Evolutionary conservation across 2,113 vertebrate species (phyloP), one percentile per base, ranked within the genome.

Genomic region (Melospiza georgiana): DNA sequence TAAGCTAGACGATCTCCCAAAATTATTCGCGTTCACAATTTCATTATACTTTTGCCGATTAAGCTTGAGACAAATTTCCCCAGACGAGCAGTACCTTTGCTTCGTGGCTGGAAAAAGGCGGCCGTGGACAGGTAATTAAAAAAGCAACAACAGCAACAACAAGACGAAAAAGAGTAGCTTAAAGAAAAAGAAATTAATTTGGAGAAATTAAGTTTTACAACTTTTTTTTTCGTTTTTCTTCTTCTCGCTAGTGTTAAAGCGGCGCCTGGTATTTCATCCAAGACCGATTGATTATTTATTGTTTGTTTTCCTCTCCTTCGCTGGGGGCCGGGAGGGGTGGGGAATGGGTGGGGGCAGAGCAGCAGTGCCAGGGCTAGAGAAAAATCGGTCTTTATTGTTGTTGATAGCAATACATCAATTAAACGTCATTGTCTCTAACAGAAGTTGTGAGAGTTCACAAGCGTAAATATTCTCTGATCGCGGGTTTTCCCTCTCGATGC

Each of bases 341-440:
- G 91, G 85, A 97, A 79, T 86, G 83, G 88, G 89, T 90, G 94
- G 95, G 94, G 97, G 96, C 87, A 94, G 88, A 94, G 92, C 65
- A 91, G 80, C 83, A 94, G 94, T 94, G 79, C 96, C 94, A 79
- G 79, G 89, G 94, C 91, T 82, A 69, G 96, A 93, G 95, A 95
- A 97, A 98, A 97, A 97, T 94, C 93, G 94, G 90, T 90, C 96
- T 96, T 96, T 97, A 97, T 97, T 96, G 97, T 96, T 94, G 93
- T 95, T 97, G 97, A 96, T 91, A 96, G 96, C 95, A 95, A 97
- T 92, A 96, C 95, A 97, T 98, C 97, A 97, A 97, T 97, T 97
- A 97, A 91, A 73, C 89, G 96, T 97, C 97, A 97, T 97, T 97
- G 97, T 97, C 96, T 97, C 48, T 13, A 92, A 31, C 91, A 96